Conservation (phyloP, 2,113 vertebrate genomes). For the Acanthisitta chloris region DNA sequence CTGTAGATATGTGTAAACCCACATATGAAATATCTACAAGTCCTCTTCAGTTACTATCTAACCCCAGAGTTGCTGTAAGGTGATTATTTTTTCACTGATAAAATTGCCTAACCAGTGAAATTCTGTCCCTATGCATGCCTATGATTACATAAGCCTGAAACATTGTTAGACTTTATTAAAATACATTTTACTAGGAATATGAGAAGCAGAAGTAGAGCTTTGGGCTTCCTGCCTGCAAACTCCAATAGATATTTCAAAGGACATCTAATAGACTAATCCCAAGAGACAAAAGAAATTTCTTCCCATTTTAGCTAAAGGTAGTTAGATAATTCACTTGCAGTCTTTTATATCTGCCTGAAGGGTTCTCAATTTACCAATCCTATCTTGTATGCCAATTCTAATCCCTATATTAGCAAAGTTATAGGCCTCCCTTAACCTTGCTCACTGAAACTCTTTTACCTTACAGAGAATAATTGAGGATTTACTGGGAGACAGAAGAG, state of each 20-base stretch:
- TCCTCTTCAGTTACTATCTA: background rate
- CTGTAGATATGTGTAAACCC: background rate
- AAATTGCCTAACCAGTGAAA: background rate
- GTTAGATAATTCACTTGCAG: background rate
- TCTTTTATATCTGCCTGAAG: background rate
- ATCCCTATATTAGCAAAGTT: background rate
- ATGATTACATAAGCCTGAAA: background rate
- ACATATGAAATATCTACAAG: background rate
- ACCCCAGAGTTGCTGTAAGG: background rate
- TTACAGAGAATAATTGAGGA: background rate
- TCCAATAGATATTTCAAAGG: background rate
- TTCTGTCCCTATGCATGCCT: background rate
- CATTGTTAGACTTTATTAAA: background rate
- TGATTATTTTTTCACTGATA: background rate
- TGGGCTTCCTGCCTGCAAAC: background rate
- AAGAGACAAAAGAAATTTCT: background rate
- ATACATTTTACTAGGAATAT: background rate
- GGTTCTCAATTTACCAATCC: background rate
- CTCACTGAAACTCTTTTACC: background rate
- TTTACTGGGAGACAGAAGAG: background rate
- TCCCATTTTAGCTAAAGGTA: background rate
- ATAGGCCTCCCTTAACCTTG: background rate
- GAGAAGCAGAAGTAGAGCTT: background rate
- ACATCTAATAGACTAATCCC: background rate
- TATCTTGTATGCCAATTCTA: background rate